phyloP scores from a whole-genome alignment of 2,888 invertebrate genomes.

The Chymomyza procnemis region DNA sequence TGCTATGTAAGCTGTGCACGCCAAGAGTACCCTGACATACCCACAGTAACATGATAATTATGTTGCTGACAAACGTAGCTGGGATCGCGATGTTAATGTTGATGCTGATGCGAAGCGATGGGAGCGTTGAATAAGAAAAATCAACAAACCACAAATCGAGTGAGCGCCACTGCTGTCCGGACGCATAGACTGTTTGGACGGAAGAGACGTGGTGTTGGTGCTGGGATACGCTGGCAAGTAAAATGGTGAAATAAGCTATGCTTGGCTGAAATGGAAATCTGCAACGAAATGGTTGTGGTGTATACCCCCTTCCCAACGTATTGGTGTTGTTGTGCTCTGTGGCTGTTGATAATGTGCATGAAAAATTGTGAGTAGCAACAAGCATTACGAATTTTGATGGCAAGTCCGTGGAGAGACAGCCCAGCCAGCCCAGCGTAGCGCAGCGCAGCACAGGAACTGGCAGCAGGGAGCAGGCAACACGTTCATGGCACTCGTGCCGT shows the following conservation, averaged over 20 bases:
- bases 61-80: constrained; percentile 41
- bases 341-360: constrained; percentile 40
- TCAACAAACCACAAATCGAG: constrained; percentile 57
- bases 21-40: constrained; percentile 8
- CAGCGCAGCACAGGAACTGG: not conserved
- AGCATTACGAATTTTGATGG: constrained; percentile 42
- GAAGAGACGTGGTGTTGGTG: not conserved
- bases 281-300: constrained; percentile 11
- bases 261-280: constrained; percentile 32
- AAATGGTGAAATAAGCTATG: constrained; percentile 48
- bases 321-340: constrained; percentile 7
- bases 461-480: not conserved
- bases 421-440: not conserved
- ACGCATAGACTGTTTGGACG: not conserved
- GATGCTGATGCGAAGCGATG: constrained; percentile 38
- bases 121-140: constrained; percentile 59
- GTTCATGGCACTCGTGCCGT: not conserved
- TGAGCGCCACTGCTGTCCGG: constrained; percentile 13
- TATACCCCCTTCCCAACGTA: too few relatives aligned
- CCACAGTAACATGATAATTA: constrained; percentile 51
- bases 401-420: constrained; percentile 19
- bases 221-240: constrained; percentile 15
- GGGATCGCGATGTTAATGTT: not conserved
- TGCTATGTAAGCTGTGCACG: too few relatives aligned
- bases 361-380: constrained; percentile 44